phyloP scores from a whole-genome alignment of 2,113 vertebrate genomes.

The Limanda limanda region DNA sequence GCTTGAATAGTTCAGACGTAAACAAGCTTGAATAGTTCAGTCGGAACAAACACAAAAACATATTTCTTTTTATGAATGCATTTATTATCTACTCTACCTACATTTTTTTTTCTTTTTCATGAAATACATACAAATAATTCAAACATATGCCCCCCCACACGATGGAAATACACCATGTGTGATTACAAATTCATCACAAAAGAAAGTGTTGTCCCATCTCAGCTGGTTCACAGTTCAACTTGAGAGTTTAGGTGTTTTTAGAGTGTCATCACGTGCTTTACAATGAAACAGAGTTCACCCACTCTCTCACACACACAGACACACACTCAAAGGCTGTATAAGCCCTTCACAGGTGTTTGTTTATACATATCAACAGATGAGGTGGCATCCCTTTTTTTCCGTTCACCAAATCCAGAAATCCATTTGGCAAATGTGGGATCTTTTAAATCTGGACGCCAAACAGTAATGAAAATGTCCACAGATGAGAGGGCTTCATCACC shows the following conservation, averaged over 20 bases:
- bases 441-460: slow-evolving; percentile 32
- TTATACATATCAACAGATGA: slow-evolving; percentile 42
- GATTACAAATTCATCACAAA: slow-evolving; percentile 19
- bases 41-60: slow-evolving; percentile 21
- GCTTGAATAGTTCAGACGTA: not conserved
- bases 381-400: slow-evolving; percentile 25
- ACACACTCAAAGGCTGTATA: slow-evolving; percentile 30
- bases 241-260: slow-evolving; percentile 10
- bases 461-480: slow-evolving; percentile 39
- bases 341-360: slow-evolving; percentile 11
- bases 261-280: slow-evolving; percentile 1
- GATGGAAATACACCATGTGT: slow-evolving; percentile 30
- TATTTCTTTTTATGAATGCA: slow-evolving; percentile 63
- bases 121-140: slow-evolving; percentile 60
- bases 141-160: slow-evolving; percentile 12
- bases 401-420: slow-evolving; percentile 43
- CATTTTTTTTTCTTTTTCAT: slow-evolving; percentile 49
- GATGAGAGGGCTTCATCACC: slow-evolving; percentile 19
- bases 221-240: slow-evolving; percentile 26
- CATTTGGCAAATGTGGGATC: slow-evolving; percentile 42
- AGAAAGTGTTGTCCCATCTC: slow-evolving; percentile 17
- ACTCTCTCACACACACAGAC: slow-evolving; percentile 1
- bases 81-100: slow-evolving; percentile 65
- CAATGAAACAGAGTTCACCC: slow-evolving; percentile 4
- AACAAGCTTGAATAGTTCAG: not conserved